Percentiles rank a stretch among this genome's conserved stretches.
Conservation (phyloP, 2,888 invertebrate species). For the Maniola hyperantus region DNA sequence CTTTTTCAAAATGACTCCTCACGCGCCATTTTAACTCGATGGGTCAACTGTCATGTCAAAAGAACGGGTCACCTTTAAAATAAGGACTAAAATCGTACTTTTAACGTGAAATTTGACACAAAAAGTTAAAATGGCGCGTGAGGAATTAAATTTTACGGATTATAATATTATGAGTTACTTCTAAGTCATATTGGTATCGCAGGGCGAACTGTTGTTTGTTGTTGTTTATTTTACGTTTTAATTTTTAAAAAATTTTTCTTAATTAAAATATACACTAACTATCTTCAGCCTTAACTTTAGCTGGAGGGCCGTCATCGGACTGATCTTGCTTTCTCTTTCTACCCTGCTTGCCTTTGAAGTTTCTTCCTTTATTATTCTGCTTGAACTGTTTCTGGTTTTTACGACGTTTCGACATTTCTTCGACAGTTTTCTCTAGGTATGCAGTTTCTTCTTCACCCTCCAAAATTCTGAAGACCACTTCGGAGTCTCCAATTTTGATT, state of each 20-base stretch:
- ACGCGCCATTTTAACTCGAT: no score
- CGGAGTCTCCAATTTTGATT: constrained; percentile 77
- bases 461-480: constrained; percentile 80
- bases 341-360: constrained; percentile 59
- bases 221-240: background rate
- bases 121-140: no score
- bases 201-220: no score
- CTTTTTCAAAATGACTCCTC: no score
- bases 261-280: constrained; percentile 26
- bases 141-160: no score
- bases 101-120: no score
- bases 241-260: background rate
- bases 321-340: constrained; percentile 62
- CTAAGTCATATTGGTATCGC: no score
- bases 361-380: constrained; percentile 56
- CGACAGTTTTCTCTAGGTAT: constrained; percentile 84
- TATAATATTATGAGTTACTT: no score
- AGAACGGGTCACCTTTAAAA: no score
- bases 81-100: no score
- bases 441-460: constrained; percentile 88
- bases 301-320: constrained; percentile 54
- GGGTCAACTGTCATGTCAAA: no score
- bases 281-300: constrained; percentile 59
- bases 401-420: constrained; percentile 83
- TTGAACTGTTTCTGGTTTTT: constrained; percentile 71